phyloP scores from a whole-genome alignment of 2,797 vertebrate species.

The Etheostoma perlongum region DNA sequence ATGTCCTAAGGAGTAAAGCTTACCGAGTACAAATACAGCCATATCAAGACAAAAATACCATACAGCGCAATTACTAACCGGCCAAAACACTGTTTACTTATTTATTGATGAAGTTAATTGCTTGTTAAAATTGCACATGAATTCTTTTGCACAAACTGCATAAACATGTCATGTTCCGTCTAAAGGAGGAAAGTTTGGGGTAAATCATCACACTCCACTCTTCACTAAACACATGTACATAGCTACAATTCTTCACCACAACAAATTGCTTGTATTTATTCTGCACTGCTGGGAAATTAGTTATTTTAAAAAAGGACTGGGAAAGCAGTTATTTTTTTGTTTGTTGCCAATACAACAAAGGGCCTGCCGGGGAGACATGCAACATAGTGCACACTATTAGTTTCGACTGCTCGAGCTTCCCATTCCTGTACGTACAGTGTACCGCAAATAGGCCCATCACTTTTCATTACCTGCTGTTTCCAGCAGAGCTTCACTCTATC shows the following conservation, averaged over 20 bases:
- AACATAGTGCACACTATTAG: slow-evolving; percentile 62
- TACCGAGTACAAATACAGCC: slow-evolving; percentile 45
- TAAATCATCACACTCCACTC: slow-evolving; percentile 25
- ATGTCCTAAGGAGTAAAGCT: slow-evolving; percentile 52
- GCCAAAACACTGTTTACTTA: slow-evolving; percentile 63
- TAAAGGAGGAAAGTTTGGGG: slow-evolving; percentile 51
- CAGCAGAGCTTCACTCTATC: slow-evolving; percentile 78
- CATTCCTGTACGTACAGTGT: slow-evolving; percentile 73
- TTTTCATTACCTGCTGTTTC: slow-evolving; percentile 80
- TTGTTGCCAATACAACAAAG: slow-evolving; percentile 43
- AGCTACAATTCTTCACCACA: slow-evolving; percentile 52
- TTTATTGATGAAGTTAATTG: slow-evolving; percentile 77
- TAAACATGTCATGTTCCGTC: slow-evolving; percentile 66
- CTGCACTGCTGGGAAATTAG: slow-evolving; percentile 52
- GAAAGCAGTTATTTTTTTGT: background rate
- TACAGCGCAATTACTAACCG: slow-evolving; percentile 49
- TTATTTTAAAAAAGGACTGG: slow-evolving; percentile 42
- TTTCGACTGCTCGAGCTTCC: slow-evolving; percentile 64
- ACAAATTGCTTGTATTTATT: slow-evolving; percentile 69
- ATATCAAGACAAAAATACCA: slow-evolving; percentile 59
- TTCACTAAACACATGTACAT: slow-evolving; percentile 56
- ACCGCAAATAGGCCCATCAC: slow-evolving; percentile 77
- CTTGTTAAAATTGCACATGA: slow-evolving; percentile 69
- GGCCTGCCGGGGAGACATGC: slow-evolving; percentile 56
- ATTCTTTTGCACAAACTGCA: slow-evolving; percentile 67